phyloP scores from a whole-genome alignment of 2,797 vertebrate species.

The Harpagifer antarcticus region DNA sequence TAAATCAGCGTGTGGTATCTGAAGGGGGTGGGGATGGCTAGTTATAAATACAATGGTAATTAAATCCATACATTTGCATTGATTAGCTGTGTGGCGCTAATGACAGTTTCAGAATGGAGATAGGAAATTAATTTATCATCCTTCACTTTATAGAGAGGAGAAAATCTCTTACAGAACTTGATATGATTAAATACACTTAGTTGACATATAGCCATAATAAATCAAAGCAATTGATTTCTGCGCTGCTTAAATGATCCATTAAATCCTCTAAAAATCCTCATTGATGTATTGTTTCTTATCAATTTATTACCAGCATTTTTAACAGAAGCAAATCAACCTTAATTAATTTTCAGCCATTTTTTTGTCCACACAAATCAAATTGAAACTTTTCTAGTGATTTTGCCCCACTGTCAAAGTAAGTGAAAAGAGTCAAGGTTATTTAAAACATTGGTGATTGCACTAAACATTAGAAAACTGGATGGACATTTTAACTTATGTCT shows the following conservation, averaged over 20 bases:
- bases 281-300: neutral
- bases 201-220: slow-evolving; percentile 10
- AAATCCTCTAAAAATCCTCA: neutral
- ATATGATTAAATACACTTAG: neutral
- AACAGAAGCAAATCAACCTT: neutral
- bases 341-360: neutral
- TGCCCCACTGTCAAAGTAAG: neutral
- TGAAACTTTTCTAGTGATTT: neutral
- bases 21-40: neutral
- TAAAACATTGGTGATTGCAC: too few relatives aligned
- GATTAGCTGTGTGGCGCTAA: slow-evolving; percentile 47
- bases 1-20: slow-evolving; percentile 15
- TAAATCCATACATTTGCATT: slow-evolving; percentile 64
- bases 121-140: slow-evolving; percentile 21
- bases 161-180: slow-evolving; percentile 4
- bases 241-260: neutral
- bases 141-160: neutral
- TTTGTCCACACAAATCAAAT: neutral
- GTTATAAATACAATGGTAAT: slow-evolving; percentile 47
- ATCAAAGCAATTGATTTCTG: slow-evolving; percentile 18
- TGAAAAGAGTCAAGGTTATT: neutral
- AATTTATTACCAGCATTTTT: neutral
- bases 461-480: neutral
- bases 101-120: slow-evolving; percentile 34
- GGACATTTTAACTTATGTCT: neutral